These are phyloP conservation scores for Platyscapa corneri DNA, from an alignment of 1,140 invertebrate species.

Conservation along the genomic window DNA sequence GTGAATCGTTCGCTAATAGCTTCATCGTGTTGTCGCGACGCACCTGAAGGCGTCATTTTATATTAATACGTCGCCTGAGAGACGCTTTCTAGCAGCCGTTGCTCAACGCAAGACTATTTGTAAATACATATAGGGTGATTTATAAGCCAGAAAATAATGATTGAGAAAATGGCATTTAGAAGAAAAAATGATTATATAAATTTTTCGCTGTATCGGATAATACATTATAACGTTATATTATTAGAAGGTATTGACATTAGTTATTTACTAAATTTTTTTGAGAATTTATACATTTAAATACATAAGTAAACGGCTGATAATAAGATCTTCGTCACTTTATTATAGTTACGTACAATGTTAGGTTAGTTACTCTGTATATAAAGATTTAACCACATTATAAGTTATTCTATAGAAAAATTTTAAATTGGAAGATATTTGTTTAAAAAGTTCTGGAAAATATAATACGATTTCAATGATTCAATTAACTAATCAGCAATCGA, in stretches of 20 bases:
- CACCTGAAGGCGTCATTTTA: conserved; percentile 36
- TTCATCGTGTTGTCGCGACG: not conserved
- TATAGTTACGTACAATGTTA: too few species aligned
- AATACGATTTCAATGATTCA: too few species aligned
- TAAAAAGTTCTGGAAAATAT: too few species aligned
- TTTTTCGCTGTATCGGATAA: not conserved
- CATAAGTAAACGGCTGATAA: too few species aligned
- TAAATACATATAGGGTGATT: not conserved
- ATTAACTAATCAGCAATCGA: too few species aligned
- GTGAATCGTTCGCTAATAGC: not conserved
- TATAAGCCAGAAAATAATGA: not conserved
- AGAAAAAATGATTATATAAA: not conserved
- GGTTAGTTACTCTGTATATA: too few species aligned
- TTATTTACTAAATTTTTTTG: not conserved
- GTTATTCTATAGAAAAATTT: too few species aligned
- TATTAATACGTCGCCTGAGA: conserved; percentile 31
- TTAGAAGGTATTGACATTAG: not conserved
- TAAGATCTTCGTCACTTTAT: too few species aligned
- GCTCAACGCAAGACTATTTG: not conserved
- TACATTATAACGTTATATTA: not conserved
- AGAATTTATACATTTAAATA: too few species aligned
- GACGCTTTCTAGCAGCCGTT: not conserved
- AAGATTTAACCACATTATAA: too few species aligned
- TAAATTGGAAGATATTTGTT: too few species aligned
- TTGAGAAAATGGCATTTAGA: not conserved